Percentiles rank a stretch among this genome's conserved stretches.
These are phyloP conservation scores for Thomomys bottae DNA, from an alignment of 2,113 vertebrate species.

Conservation along the genomic window DNA sequence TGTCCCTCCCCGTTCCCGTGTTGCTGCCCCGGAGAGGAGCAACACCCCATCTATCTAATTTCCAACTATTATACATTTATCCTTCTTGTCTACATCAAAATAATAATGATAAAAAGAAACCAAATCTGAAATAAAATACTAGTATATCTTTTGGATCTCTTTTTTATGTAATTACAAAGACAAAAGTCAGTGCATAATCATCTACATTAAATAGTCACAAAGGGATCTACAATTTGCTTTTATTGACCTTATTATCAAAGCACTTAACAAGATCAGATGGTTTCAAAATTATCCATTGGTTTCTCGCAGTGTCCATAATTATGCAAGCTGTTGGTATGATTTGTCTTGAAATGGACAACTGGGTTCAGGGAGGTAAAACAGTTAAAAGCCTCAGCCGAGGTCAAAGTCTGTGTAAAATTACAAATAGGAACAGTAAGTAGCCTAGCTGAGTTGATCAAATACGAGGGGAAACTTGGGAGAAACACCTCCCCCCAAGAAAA, in stretches of 20 bases:
- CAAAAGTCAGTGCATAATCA: conserved; percentile 17
- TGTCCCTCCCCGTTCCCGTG: too few relatives aligned
- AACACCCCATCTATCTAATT: rapidly evolving
- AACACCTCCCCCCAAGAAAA: too few relatives aligned
- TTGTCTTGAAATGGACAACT: background rate
- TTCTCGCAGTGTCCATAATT: background rate
- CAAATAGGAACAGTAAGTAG: background rate
- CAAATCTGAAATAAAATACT: background rate
- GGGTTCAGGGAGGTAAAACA: background rate
- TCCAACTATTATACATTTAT: background rate
- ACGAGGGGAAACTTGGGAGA: rapidly evolving
- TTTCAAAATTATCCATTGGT: background rate
- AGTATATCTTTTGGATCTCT: background rate
- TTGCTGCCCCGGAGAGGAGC: too few relatives aligned
- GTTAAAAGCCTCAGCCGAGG: too few relatives aligned
- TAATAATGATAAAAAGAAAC: background rate
- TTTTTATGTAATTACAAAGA: background rate
- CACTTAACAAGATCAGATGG: conserved; percentile 10
- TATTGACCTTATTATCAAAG: background rate
- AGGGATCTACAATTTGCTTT: background rate
- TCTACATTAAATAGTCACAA: background rate
- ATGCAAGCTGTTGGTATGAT: background rate
- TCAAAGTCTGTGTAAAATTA: too few relatives aligned
- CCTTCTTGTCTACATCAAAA: background rate
- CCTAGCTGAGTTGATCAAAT: rapidly evolving